Evolutionary conservation across 2,113 vertebrate genomes (phyloP).

Genomic region (Parus major): DNA sequence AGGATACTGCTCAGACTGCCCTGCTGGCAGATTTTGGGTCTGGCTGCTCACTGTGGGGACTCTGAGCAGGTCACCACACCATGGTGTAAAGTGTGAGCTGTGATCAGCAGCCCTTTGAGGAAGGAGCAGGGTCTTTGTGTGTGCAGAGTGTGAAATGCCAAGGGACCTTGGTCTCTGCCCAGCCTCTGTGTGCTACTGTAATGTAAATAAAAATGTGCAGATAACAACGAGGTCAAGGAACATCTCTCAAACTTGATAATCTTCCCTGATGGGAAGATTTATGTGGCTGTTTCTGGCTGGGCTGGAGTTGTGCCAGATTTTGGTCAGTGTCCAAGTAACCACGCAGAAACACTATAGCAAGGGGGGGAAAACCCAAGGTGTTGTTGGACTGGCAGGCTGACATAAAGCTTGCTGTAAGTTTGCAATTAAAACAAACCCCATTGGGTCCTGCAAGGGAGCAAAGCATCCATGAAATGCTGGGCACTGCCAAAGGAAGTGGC

Average conservation of each 20-base stretch:
- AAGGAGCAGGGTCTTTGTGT: background rate
- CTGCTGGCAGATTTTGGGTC: background rate
- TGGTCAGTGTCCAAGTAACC: background rate
- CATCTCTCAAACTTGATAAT: background rate
- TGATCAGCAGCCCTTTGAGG: background rate
- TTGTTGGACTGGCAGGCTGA: background rate
- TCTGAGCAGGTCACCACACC: background rate
- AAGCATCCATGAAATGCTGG: background rate
- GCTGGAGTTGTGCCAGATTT: background rate
- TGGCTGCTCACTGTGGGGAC: background rate
- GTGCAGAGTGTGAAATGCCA: background rate
- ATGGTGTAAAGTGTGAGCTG: background rate
- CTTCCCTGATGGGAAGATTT: constrained; percentile 16
- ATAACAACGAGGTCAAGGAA: constrained; percentile 22
- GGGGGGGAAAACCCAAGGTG: background rate
- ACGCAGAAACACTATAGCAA: background rate
- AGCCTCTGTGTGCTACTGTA: background rate
- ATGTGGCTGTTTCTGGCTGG: background rate
- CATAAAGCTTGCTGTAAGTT: background rate
- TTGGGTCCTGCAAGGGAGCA: background rate
- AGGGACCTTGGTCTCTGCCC: background rate
- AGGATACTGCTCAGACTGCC: background rate
- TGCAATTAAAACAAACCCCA: background rate
- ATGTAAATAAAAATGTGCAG: background rate
- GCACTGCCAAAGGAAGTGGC: constrained; percentile 29